Conservation (phyloP, 2,113 vertebrate genomes). For the Myotis yumanensis region DNA sequence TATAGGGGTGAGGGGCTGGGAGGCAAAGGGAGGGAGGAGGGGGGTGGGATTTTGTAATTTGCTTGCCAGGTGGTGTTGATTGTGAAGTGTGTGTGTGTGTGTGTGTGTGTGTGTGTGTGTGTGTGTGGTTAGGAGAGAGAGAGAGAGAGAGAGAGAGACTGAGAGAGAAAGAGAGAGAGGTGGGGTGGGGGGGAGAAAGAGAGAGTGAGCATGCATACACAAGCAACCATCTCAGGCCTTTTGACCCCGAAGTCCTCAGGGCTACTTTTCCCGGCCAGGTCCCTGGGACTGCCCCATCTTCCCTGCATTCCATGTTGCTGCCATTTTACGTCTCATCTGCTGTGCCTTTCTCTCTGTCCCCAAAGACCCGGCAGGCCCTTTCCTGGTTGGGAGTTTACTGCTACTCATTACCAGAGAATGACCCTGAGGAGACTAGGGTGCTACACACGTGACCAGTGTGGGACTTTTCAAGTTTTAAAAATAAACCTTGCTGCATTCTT, state of each 20-base stretch:
- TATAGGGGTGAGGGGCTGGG: background rate
- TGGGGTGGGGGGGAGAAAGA: background rate
- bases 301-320: background rate
- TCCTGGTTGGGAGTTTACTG: background rate
- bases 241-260: background rate
- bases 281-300: background rate
- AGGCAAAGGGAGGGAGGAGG: background rate
- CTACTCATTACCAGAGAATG: constrained; percentile 14
- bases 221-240: background rate
- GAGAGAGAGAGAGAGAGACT: background rate
- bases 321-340: background rate
- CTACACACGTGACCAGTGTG: background rate
- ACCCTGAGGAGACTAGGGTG: background rate
- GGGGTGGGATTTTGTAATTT: background rate
- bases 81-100: background rate
- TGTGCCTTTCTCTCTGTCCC: background rate
- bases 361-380: background rate
- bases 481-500: constrained; percentile 51
- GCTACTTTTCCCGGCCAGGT: background rate
- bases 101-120: background rate
- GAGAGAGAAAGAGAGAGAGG: background rate
- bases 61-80: constrained; percentile 42
- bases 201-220: background rate
- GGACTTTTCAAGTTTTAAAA: constrained; percentile 58
- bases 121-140: background rate